A percentile compares a stretch with the other conserved stretches of the same genome.
phyloP scores from a whole-genome alignment of 2,888 invertebrate genomes.

The Leptopilina drosophilae region DNA sequence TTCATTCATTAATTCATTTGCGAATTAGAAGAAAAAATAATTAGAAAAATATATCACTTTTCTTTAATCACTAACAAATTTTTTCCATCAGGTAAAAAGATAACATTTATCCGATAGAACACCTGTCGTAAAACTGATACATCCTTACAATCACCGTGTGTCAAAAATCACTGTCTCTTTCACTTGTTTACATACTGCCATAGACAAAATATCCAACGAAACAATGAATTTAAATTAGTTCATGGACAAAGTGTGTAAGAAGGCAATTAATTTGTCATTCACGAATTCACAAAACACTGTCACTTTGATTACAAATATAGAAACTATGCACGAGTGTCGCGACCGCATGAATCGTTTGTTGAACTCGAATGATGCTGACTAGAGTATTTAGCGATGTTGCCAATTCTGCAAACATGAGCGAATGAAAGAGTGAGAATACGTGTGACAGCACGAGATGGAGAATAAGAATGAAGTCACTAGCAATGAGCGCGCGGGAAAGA shows the following conservation, averaged over 20 bases:
- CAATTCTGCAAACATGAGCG: constrained; percentile 4
- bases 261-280: constrained; percentile 28
- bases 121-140: background rate
- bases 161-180: too few species aligned
- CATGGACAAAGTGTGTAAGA: background rate
- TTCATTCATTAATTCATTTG: too few species aligned
- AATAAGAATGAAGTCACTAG: background rate
- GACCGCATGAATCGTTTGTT: constrained; percentile 24
- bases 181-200: too few species aligned
- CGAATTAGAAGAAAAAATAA: too few species aligned
- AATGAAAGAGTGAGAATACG: constrained; percentile 10
- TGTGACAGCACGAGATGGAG: background rate
- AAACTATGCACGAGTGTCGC: background rate
- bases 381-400: constrained; percentile 28
- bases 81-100: too few species aligned
- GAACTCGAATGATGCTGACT: constrained; percentile 25
- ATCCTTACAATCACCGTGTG: background rate
- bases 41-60: too few species aligned
- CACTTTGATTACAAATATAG: background rate
- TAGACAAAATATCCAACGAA: too few species aligned
- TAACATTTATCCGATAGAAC: background rate
- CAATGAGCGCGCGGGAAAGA: background rate
- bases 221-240: background rate
- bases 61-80: too few species aligned
- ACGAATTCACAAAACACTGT: constrained; percentile 24